Base-by-base conservation (phyloP, 2,888 invertebrate species). In the Cremastinae sp. region DNA sequence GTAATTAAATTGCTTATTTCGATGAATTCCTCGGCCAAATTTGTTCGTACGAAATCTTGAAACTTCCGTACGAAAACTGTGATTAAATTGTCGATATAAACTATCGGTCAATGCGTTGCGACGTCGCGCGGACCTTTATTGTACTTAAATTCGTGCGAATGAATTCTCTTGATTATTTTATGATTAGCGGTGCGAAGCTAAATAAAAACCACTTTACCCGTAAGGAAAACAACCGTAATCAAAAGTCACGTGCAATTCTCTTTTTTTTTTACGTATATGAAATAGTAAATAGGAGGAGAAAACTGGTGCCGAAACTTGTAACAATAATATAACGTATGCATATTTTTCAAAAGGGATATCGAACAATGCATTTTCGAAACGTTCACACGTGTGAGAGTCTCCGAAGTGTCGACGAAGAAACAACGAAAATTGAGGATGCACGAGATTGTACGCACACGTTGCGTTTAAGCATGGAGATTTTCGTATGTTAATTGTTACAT, bases 241-340 rank as follows among this genome's bases (percentile, higher is more conserved):
- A 80, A 80, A 80, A 79, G 64, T 58, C 66, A 59, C 51, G 80
- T 71, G 79, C 73, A 77, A 77, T 77, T 64, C 51, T 74, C 64
- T 53, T 65, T 71, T 53, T 53, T 38, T 41, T 69, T 54, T 34
- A 41, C 10, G 18, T 54, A 49, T 22, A 10, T 16, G 14, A 59
- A 58, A n/a, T 0, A 2, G n/a, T 12, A 43, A 22, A 65, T n/a
- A 36, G 22, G 53, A 38, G 56, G 18, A 20, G 47, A 54, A 78
- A 76, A 78, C 53, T 54, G 70, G 73, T 74, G 77, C 66, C 75
- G 80, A 75, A 70, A 75, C 38, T 71, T 70, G 76, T 65, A 59
- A 66, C 64, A 66, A 73, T n/a, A n/a, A n/a, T n/a, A n/a, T n/a
- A n/a, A n/a, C n/a, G n/a, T 49, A 70, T 20, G 68, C 53, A 14